A percentile compares a stretch with the other conserved stretches of the same genome.
These are phyloP conservation scores for Eleginops maclovinus DNA, from an alignment of 2,113 vertebrate species.

Conservation along the genomic window DNA sequence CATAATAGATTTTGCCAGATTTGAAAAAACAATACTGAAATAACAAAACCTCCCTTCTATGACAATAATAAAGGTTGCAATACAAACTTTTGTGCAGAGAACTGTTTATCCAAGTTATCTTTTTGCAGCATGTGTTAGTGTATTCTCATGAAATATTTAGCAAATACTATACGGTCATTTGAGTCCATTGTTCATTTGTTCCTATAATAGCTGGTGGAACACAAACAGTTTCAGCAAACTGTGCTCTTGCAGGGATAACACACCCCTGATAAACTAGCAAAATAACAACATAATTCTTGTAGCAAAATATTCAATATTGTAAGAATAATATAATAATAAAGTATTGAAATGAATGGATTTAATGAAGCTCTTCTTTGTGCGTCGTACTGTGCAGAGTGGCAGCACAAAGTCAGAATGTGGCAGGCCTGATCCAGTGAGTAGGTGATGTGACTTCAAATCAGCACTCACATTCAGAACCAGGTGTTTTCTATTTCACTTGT, in stretches of 20 bases:
- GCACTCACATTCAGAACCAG: conserved; percentile 54
- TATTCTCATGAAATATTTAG: conserved; percentile 18
- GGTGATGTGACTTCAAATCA: conserved; percentile 68
- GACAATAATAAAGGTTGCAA: conserved; percentile 31
- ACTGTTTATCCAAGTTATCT: conserved; percentile 28
- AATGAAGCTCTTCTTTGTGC: conserved; percentile 5
- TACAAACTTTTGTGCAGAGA: conserved; percentile 22
- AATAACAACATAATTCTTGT: neutral
- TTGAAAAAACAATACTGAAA: conserved; percentile 46
- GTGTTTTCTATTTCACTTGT: conserved; percentile 71
- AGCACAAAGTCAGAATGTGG: conserved; percentile 12
- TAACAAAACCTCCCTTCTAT: conserved; percentile 42
- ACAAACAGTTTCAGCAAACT: neutral
- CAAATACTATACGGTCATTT: conserved; percentile 14
- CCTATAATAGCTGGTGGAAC: conserved; percentile 5
- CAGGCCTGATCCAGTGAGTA: conserved; percentile 26
- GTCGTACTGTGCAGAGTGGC: neutral
- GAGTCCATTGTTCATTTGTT: conserved; percentile 4
- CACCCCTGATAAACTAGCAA: neutral
- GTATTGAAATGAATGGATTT: conserved; percentile 4
- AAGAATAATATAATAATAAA: neutral
- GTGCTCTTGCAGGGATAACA: neutral
- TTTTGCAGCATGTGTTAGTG: conserved; percentile 10
- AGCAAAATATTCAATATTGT: neutral
- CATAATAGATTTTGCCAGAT: neutral